phyloP scores from a whole-genome alignment of 2,888 invertebrate species.

The Lasioglossum marginatum region DNA sequence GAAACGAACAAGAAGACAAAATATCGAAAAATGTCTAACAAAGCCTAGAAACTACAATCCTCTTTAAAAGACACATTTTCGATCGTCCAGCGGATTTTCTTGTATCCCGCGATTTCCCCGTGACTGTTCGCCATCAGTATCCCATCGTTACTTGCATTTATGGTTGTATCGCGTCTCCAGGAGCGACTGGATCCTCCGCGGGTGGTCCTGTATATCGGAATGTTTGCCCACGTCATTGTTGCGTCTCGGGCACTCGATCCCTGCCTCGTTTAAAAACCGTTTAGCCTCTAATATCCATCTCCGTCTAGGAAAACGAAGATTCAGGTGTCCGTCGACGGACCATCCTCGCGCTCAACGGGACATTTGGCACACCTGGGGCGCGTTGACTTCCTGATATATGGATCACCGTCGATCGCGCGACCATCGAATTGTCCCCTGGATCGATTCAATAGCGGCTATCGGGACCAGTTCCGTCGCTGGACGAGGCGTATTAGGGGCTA shows the following conservation, averaged over 20 bases:
- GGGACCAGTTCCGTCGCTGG: not conserved
- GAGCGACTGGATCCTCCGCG: not conserved
- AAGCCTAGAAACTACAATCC: not conserved
- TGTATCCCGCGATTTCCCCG: not conserved
- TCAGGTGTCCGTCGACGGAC: slow-evolving; percentile 54
- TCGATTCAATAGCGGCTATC: not conserved
- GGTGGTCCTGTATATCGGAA: not conserved
- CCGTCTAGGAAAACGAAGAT: slow-evolving; percentile 22
- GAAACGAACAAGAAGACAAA: not conserved
- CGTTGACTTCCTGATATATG: slow-evolving; percentile 82
- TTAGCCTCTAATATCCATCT: slow-evolving; percentile 66
- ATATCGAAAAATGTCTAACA: not conserved
- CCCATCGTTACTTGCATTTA: not conserved
- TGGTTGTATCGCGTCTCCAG: not conserved
- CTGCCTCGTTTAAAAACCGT: slow-evolving; percentile 72
- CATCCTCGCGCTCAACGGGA: slow-evolving; percentile 44
- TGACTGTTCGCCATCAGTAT: not conserved
- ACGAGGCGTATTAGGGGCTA: slow-evolving; percentile 74
- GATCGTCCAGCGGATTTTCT: not conserved
- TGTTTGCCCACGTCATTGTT: slow-evolving; percentile 7
- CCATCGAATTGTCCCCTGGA: slow-evolving; percentile 21
- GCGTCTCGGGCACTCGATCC: not conserved
- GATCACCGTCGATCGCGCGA: slow-evolving; percentile 61
- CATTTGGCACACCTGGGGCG: slow-evolving; percentile 76
- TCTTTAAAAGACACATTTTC: not conserved